phyloP scores from a whole-genome alignment of 2,888 invertebrate genomes.

The Alitta virens region DNA sequence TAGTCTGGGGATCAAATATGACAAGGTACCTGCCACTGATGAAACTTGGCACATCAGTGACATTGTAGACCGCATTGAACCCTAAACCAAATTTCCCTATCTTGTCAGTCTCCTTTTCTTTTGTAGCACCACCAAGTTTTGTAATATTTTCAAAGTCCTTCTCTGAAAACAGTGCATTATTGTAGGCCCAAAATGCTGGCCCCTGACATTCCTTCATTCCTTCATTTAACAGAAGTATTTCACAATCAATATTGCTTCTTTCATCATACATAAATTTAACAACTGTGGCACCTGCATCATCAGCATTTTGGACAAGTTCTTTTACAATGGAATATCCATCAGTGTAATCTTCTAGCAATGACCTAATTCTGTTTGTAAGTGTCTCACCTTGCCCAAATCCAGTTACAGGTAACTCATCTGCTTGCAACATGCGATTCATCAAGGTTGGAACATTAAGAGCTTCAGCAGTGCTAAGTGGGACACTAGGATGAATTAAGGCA shows the following conservation, averaged over 20 bases:
- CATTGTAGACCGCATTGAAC: constrained; percentile 51
- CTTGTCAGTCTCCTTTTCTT: constrained; percentile 35
- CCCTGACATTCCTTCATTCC: constrained; percentile 42
- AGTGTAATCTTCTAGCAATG: constrained; percentile 39
- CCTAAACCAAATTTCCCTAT: constrained; percentile 50
- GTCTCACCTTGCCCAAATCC: constrained; percentile 43
- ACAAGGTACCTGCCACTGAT: constrained; percentile 39
- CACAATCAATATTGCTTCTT: constrained; percentile 31
- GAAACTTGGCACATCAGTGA: constrained; percentile 51
- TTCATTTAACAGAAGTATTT: constrained; percentile 33
- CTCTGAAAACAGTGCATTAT: constrained; percentile 40
- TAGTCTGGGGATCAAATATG: constrained; percentile 48
- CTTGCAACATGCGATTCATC: constrained; percentile 36
- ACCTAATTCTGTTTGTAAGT: constrained; percentile 36
- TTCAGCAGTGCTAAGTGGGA: constrained; percentile 35
- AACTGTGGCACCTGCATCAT: constrained; percentile 46
- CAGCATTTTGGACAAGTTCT: constrained; percentile 48
- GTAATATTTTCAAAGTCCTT: constrained; percentile 41
- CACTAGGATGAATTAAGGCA: constrained; percentile 33
- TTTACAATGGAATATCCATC: constrained; percentile 46
- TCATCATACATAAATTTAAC: constrained; percentile 43
- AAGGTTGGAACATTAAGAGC: constrained; percentile 36
- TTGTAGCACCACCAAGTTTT: constrained; percentile 42
- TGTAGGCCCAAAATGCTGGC: constrained; percentile 44
- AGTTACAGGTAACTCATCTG: constrained; percentile 29